phyloP scores from a whole-genome alignment of 2,113 vertebrate species.

The Bufo bufo region DNA sequence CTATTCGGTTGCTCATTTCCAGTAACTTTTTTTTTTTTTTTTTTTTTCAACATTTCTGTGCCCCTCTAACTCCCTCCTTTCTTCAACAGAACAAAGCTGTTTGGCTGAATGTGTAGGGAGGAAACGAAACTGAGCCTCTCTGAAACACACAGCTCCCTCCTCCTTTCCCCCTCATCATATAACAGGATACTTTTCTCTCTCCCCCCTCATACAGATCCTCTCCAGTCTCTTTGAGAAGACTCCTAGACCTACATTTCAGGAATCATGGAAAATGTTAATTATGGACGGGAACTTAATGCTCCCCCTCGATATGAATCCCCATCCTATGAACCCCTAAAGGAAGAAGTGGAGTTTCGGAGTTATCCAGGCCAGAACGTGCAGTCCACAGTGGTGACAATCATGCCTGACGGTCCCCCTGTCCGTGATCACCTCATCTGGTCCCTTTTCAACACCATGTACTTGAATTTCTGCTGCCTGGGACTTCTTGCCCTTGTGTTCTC shows the following conservation, averaged over 20 bases:
- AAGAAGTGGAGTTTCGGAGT: background rate
- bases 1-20: background rate
- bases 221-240: background rate
- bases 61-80: no score
- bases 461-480: conserved; percentile 45
- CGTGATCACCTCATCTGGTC: conserved; percentile 44
- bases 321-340: background rate
- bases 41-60: background rate
- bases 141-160: background rate
- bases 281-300: background rate
- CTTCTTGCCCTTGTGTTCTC: conserved; percentile 26
- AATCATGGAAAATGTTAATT: background rate
- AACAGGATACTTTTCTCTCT: background rate
- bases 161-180: background rate
- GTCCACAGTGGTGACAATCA: conserved; percentile 34
- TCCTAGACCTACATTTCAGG: background rate
- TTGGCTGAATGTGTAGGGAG: background rate
- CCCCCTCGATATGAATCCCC: background rate
- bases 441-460: conserved; percentile 25
- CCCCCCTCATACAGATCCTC: background rate
- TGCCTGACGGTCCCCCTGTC: background rate
- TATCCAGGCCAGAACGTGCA: background rate
- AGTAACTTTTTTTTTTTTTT: background rate
- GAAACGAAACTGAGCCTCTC: background rate
- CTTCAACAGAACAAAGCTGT: background rate